Base-by-base conservation (phyloP, 2,888 invertebrate species). In the Xestobium rufovillosum region DNA sequence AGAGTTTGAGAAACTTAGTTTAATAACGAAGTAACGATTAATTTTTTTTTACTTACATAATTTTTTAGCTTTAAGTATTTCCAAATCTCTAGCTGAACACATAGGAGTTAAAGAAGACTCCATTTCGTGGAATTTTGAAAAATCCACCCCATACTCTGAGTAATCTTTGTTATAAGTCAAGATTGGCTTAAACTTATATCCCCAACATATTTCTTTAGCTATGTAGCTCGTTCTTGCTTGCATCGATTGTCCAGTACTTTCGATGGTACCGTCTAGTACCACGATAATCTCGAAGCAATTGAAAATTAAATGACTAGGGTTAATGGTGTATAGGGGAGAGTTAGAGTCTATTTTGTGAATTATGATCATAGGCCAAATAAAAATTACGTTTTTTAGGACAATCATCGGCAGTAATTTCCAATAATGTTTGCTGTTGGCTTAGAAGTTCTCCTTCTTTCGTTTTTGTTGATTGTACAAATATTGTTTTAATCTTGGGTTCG, bases 321-420 rank as follows among this genome's bases (percentile, higher is more conserved):
- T 83, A 66, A 92, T 75, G 47, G 78, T 75, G 66, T 83, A 94
- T 11, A 96, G 73, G 0, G 96, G 95, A 50, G 89, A 90, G 0
- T 64, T 65, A 35, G 71, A 75, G 59, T 89, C 82, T 50, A 96
- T 94, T 34, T 76, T 73, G 61, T 96, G 96, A 23, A 87, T 81
- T 19, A 92, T 80, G 6, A 88, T 82, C 53, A 89, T 76, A 1
- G 96, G 96, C 95, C 95, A 96, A n/a, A n/a, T n/a, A n/a, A n/a
- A n/a, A n/a, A n/a, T n/a, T n/a, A n/a, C n/a, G n/a, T n/a, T n/a
- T n/a, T n/a, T n/a, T n/a, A n/a, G n/a, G n/a, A n/a, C 86, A 84
- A 16, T 82, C 83, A 55, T 90, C 86, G 2, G 44, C 34, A 10
- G 38, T 35, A 3, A 52, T 14, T 8, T 73, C 68, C 17, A 90